Percentiles rank a stretch among this genome's conserved stretches.
These are phyloP conservation scores for Drosophila aldrichi DNA, from an alignment of 2,888 invertebrate species.

Conservation along the genomic window DNA sequence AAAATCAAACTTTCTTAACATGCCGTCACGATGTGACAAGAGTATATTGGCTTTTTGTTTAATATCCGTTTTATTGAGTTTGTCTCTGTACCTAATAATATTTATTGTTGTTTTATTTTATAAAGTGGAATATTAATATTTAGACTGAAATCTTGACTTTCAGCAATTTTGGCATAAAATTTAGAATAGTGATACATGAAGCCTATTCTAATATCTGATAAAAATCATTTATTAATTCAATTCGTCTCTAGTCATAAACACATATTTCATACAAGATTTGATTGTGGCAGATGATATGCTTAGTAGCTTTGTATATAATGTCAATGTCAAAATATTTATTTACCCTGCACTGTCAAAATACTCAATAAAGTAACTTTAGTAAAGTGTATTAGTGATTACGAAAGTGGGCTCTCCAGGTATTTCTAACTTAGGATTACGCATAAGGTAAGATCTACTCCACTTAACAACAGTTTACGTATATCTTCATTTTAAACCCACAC, in stretches of 20 bases:
- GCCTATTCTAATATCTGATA: no score
- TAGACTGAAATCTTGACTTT: no score
- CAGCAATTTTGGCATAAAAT: no score
- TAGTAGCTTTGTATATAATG: background rate
- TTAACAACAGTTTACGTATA: background rate
- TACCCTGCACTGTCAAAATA: no score
- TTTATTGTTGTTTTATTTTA: no score
- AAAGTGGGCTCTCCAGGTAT: background rate
- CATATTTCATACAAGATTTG: background rate
- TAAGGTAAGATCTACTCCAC: background rate
- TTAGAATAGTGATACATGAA: no score
- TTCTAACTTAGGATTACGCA: background rate
- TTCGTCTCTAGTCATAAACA: background rate
- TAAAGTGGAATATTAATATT: no score
- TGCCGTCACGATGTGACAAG: background rate
- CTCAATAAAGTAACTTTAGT: no score
- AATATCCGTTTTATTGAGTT: background rate
- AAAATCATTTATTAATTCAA: no score
- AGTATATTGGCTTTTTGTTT: constrained; percentile 1
- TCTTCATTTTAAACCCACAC: no score
- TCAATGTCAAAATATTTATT: background rate
- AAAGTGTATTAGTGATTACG: background rate
- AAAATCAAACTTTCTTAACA: background rate
- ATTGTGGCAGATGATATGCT: background rate
- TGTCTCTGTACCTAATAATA: no score